Conservation (phyloP, 2,113 vertebrate species). For the Ariopsis seemanni region DNA sequence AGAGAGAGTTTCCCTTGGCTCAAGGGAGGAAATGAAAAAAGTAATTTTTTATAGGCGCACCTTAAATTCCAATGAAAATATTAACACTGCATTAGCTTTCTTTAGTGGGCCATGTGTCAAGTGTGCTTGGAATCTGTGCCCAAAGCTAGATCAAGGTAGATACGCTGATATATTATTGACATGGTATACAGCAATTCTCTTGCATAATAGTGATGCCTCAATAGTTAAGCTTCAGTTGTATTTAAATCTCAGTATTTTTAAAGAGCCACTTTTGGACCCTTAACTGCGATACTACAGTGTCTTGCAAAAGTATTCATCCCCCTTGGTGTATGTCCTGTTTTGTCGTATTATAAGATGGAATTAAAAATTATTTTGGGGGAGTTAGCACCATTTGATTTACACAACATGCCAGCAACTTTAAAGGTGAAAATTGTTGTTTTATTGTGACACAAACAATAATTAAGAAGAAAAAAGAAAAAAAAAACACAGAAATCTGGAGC, state of each 20-base stretch:
- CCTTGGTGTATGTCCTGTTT: too few relatives aligned
- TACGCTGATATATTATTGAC: neutral
- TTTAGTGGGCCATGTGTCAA: neutral
- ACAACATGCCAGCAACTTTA: too few relatives aligned
- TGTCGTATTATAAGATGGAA: too few relatives aligned
- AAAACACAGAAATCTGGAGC: too few relatives aligned
- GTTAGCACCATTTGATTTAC: too few relatives aligned
- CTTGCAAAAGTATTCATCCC: too few relatives aligned
- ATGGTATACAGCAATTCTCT: neutral
- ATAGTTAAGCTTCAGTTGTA: neutral
- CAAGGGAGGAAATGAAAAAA: neutral
- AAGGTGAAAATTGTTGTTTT: too few relatives aligned
- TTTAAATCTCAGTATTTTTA: neutral
- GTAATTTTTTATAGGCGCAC: neutral
- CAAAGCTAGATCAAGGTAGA: neutral
- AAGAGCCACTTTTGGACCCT: neutral
- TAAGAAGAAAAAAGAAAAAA: too few relatives aligned
- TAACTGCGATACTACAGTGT: neutral
- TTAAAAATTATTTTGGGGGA: too few relatives aligned
- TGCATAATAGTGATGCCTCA: neutral
- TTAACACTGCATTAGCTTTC: neutral
- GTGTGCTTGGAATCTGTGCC: neutral
- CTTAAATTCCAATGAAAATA: neutral
- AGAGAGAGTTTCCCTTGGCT: neutral
- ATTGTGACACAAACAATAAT: too few relatives aligned